These are phyloP conservation scores for Oreortyx pictus DNA, from an alignment of 2,797 vertebrate species.

Conservation along the genomic window DNA sequence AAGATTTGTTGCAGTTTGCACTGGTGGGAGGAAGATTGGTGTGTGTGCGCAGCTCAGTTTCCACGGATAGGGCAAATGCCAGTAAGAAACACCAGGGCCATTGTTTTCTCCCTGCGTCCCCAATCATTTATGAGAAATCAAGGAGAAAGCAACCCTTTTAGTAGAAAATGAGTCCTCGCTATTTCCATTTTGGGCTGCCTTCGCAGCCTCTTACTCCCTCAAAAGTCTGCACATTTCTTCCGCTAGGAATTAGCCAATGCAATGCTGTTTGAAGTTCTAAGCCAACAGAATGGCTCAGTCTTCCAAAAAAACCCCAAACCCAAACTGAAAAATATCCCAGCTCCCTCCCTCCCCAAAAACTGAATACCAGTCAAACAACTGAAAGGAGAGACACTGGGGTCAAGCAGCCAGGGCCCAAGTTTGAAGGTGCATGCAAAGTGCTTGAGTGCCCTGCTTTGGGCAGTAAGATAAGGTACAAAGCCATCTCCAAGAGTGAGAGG, in stretches of 20 bases:
- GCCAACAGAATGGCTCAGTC: not conserved
- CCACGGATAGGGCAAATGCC: not conserved
- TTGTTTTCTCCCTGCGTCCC: fast-evolving
- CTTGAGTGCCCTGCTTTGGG: not conserved
- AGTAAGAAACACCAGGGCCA: not conserved
- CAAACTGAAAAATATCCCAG: not conserved
- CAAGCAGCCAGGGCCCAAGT: fast-evolving
- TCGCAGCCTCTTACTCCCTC: not conserved
- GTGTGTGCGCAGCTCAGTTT: not conserved
- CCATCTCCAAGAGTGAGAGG: not conserved
- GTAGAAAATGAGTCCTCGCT: not conserved
- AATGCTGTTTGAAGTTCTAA: not conserved
- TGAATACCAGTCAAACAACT: not conserved
- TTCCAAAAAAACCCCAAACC: not conserved
- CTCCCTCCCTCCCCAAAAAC: fast-evolving
- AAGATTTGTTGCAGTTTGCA: not conserved
- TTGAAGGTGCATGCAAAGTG: not conserved
- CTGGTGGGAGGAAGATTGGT: not conserved
- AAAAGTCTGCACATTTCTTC: not conserved
- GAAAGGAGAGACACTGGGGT: not conserved
- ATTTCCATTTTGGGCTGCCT: not conserved
- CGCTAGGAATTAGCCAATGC: not conserved
- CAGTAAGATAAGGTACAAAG: not conserved
- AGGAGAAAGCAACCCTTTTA: fast-evolving
- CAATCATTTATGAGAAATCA: not conserved